Conservation (phyloP, 1,140 invertebrate genomes). For the Drosophila ercepeae region DNA sequence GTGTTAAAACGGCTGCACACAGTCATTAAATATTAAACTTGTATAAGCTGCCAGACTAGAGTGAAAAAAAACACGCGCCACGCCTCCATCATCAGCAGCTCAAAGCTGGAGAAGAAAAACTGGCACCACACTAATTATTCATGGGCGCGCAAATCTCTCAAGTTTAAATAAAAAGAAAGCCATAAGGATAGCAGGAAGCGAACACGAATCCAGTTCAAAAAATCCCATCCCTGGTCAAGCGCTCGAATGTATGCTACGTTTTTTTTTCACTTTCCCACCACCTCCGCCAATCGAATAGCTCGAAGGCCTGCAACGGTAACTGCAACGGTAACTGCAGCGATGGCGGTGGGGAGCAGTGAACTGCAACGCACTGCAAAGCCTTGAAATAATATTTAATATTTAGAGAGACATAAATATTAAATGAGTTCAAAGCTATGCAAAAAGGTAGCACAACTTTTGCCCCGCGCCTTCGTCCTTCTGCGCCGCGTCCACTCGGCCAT, state of each 20-base stretch:
- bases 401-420: conserved; percentile 84
- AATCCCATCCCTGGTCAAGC: conserved; percentile 55
- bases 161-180: conserved; percentile 61
- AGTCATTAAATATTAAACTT: conserved; percentile 76
- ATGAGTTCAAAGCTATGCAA: conserved; percentile 82
- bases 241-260: conserved; percentile 73
- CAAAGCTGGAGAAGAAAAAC: conserved; percentile 16
- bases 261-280: conserved; percentile 15
- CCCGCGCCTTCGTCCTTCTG: neutral
- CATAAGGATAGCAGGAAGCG: conserved; percentile 57
- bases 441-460: conserved; percentile 66
- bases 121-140: conserved; percentile 42
- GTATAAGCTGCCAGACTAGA: conserved; percentile 60
- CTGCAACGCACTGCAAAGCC: conserved; percentile 67
- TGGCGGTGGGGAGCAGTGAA: conserved; percentile 11
- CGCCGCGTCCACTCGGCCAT: conserved; percentile 8
- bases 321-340: conserved; percentile 30
- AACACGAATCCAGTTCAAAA: neutral
- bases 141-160: conserved; percentile 61
- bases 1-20: conserved; percentile 77
- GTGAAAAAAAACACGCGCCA: conserved; percentile 36
- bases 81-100: conserved; percentile 19
- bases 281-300: conserved; percentile 59
- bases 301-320: conserved; percentile 26
- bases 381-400: conserved; percentile 84